Base-by-base conservation (phyloP, 1,140 invertebrate species). In the Onthophagus taurus region DNA sequence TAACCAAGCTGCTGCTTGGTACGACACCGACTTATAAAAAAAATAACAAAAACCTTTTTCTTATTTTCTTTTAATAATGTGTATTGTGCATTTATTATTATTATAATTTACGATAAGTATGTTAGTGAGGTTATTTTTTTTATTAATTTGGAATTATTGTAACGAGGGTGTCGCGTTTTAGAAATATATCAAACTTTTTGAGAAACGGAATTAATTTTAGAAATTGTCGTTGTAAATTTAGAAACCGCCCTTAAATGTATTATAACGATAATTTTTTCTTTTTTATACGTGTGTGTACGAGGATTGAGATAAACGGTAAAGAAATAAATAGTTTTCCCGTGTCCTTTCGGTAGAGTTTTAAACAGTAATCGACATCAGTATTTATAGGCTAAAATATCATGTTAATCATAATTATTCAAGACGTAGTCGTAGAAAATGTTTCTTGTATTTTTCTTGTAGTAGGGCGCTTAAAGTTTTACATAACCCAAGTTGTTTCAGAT, bases 1-100 rank as follows among this genome's bases (percentile, higher is more conserved):
- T 67, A 86, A 83, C 61, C 87, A 91, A 60, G 80, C 89, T 41
- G 86, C 89, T 50, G 87, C 89, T 54, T 94, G 91, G 91, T 94
- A 93, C 70, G 92, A 96, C 68, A 95, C 92, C 49, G 92, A 95
- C 68, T 80, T 95, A 57, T 96, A 83, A 71, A 56, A 33, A 16
- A 41, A 38, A 41, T 26, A 26, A 26, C 6, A 26, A 26, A 7
- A 26, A 26, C n/a, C n/a, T 7, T 7, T 26, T 26, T n/a, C 6
- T 26, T 6, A 26, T 26, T 26, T 26, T 26, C n/a, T 26, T 26
- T 7, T 26, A 26, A n/a, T n/a, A 6, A 26, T 7, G 23, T 26
- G 6, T 26, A 6, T 7, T 26, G n/a, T 26, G 23, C 23, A 7
- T 26, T 26, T 26, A 26, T 26, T 26, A 26, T 26, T 26, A 26